These are phyloP conservation scores for Lerista edwardsae DNA, from an alignment of 2,797 vertebrate genomes.

Conservation along the genomic window DNA sequence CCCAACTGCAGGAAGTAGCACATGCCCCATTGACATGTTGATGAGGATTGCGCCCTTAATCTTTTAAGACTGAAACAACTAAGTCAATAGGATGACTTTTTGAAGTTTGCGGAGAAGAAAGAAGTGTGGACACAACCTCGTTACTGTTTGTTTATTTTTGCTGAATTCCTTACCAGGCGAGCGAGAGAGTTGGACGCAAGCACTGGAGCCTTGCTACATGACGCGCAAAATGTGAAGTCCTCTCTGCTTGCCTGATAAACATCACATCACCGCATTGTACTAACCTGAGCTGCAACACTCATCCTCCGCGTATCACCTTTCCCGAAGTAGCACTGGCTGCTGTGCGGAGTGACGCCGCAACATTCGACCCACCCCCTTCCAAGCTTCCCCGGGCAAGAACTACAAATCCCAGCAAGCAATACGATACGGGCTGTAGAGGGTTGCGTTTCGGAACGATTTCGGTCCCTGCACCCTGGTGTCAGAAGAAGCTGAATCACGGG, in stretches of 20 bases:
- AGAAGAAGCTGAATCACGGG: background rate
- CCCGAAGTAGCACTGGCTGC: background rate
- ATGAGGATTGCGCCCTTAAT: no score
- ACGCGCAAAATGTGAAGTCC: background rate
- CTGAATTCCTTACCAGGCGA: no score
- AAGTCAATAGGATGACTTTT: background rate
- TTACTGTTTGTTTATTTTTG: no score
- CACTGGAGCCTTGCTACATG: background rate
- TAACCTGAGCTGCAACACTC: background rate
- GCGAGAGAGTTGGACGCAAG: no score
- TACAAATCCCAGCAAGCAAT: slow-evolving; percentile 24
- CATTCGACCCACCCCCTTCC: background rate
- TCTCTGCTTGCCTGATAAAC: background rate
- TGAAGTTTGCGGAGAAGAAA: no score
- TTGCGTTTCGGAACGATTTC: no score
- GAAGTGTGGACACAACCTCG: no score
- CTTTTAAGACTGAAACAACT: background rate
- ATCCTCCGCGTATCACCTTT: no score
- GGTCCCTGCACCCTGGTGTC: accelerated
- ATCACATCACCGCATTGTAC: no score
- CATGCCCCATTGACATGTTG: no score
- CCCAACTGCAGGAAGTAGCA: no score
- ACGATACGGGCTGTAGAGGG: background rate
- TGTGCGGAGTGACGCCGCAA: background rate
- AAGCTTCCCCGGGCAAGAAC: background rate